Percentiles rank a stretch among this genome's conserved stretches.
Conservation (phyloP, 2,888 invertebrate species). For the Drosophila kuntzei region DNA sequence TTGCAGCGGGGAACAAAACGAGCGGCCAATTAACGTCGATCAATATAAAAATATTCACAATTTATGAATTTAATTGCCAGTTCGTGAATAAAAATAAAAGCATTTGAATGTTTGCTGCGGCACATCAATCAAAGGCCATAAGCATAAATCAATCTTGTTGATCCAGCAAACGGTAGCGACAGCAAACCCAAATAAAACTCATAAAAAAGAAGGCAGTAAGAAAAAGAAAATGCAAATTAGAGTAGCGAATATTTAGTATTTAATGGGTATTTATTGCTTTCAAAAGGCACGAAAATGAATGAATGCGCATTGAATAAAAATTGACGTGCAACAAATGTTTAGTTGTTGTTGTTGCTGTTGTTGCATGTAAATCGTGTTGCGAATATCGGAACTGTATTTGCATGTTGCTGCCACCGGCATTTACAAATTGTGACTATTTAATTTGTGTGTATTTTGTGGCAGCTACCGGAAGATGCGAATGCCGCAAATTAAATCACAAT, state of each 20-base stretch:
- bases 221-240: conserved; percentile 45
- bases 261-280: conserved; percentile 25
- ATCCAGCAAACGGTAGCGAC: conserved; percentile 29
- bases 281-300: conserved; percentile 62
- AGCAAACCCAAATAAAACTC: conserved; percentile 10
- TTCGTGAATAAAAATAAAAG: conserved; percentile 36
- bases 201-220: conserved; percentile 17
- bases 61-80: conserved; percentile 69
- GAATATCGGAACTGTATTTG: conserved; percentile 54
- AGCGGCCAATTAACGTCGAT: conserved; percentile 64
- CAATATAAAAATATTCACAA: conserved; percentile 46
- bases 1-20: conserved; percentile 32
- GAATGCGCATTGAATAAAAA: conserved; percentile 71
- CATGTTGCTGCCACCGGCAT: conserved; percentile 48
- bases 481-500: conserved; percentile 74
- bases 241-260: conserved; percentile 23
- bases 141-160: conserved; percentile 66
- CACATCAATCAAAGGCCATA: conserved; percentile 65
- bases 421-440: conserved; percentile 61
- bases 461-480: conserved; percentile 50
- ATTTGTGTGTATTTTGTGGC: conserved; percentile 26
- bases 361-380: conserved; percentile 22
- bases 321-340: conserved; percentile 60
- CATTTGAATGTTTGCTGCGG: conserved; percentile 41
- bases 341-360: conserved; percentile 9